Base-by-base conservation (phyloP, 2,888 invertebrate species). In the Pollenia angustigena region DNA sequence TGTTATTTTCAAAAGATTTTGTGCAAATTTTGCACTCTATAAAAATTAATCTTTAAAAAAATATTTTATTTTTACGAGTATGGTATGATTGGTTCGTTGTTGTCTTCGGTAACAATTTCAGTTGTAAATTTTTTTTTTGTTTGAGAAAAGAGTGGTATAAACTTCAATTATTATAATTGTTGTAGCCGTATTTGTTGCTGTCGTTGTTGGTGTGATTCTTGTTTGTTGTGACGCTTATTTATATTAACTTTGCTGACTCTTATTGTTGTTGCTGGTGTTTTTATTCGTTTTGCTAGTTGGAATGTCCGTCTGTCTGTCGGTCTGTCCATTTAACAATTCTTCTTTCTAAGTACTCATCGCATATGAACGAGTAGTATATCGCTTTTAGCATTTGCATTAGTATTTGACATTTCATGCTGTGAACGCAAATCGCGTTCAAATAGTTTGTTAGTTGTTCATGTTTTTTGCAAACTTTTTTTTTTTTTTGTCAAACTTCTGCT, bases 391-490 rank as follows among this genome's bases (percentile, higher is more conserved):
- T 87, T 88, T 88, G 88, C 89, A 88, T 89, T 88, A 88, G 79
- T 85, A 89, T 88, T 89, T 90, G 87, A 89, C 89, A 87, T 90
- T 91, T 91, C 90, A 91, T 91, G 91, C 89, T 90, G 90, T 90
- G 90, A 91, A 90, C 90, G 88, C 83, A 89, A 89, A 88, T 90
- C 89, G 81, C 89, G 89, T 90, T 90, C 89, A 90, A 90, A 89
- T 88, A 89, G 85, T 85, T 79, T 81, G 68, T 74, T 50, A 75
- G 75, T 80, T 83, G 68, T 18, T 69, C 23, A 60, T 52, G 68
- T 75, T 69, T 52, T 81, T 52, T 32, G 32, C 32, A 32, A 32
- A 32, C 50, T 68, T 48, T 44, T 58, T 60, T 42, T 52, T 54
- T 62, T 52, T 56, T 42, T 62, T 10, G 60, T 8, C 44, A 8